phyloP scores from a whole-genome alignment of 1,140 invertebrate species.

The Drosophila insularis region DNA sequence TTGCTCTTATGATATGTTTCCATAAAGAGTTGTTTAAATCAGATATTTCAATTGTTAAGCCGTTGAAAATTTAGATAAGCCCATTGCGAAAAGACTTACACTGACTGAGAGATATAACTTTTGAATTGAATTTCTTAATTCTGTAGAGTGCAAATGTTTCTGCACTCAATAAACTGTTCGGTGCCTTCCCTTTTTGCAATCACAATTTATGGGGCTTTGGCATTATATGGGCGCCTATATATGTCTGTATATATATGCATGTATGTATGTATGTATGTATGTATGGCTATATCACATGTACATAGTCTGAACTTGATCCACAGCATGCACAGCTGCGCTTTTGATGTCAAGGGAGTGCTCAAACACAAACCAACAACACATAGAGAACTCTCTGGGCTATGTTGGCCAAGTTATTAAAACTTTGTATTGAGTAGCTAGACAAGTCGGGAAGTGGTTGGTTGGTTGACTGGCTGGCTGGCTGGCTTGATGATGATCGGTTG shows the following conservation, averaged over 20 bases:
- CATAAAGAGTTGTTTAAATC: no score
- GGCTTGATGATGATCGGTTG: slow-evolving; percentile 12
- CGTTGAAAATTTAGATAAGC: no score
- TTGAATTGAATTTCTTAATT: neutral
- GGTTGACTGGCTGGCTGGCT: slow-evolving; percentile 19
- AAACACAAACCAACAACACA: slow-evolving; percentile 13
- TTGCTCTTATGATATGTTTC: no score
- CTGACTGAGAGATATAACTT: no score
- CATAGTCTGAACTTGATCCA: slow-evolving; percentile 49
- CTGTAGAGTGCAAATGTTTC: slow-evolving; percentile 13
- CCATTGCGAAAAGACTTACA: no score
- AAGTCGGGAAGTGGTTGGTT: slow-evolving; percentile 42
- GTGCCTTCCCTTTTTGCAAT: slow-evolving; percentile 18
- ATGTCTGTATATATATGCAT: neutral
- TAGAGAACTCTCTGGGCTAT: slow-evolving; percentile 24
- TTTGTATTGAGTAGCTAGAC: slow-evolving; percentile 59
- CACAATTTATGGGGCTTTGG: slow-evolving; percentile 32
- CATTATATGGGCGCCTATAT: neutral
- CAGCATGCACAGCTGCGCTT: slow-evolving; percentile 49
- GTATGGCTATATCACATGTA: slow-evolving; percentile 21
- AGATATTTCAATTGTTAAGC: no score
- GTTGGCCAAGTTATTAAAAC: slow-evolving; percentile 58
- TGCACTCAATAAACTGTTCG: neutral
- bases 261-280: neutral
- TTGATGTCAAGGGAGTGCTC: slow-evolving; percentile 47